Conservation (phyloP, 2,888 invertebrate species). For the Pollenia griseotomentosa region DNA sequence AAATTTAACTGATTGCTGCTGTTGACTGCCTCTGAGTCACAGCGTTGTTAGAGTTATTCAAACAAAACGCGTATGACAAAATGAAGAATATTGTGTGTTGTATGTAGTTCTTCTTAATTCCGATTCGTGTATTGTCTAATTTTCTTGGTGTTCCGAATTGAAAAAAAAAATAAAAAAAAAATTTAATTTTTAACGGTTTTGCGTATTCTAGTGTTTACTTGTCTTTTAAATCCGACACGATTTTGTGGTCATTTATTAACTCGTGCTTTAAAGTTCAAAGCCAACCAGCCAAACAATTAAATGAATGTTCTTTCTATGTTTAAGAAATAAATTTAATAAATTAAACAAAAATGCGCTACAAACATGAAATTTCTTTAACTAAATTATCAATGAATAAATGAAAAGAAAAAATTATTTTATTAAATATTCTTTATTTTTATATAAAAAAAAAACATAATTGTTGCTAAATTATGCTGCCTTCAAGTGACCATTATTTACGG, state of each 20-base stretch:
- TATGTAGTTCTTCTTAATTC: slow-evolving; percentile 28
- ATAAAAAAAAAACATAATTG: not conserved
- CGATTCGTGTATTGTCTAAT: slow-evolving; percentile 43
- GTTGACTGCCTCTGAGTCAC: slow-evolving; percentile 47
- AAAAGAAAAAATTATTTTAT: slow-evolving; percentile 20
- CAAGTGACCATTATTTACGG: slow-evolving; percentile 69
- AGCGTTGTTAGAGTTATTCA: slow-evolving; percentile 31
- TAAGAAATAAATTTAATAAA: slow-evolving; percentile 4
- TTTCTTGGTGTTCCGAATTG: slow-evolving; percentile 11
- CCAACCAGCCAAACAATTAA: not conserved
- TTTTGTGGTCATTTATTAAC: slow-evolving; percentile 63
- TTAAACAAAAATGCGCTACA: slow-evolving; percentile 55
- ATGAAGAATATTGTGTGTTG: slow-evolving; percentile 27
- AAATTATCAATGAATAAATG: slow-evolving; percentile 25
- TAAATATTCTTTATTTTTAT: slow-evolving; percentile 17
- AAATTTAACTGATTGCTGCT: slow-evolving; percentile 48
- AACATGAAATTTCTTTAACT: slow-evolving; percentile 1
- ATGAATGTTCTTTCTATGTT: not conserved
- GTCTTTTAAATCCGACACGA: slow-evolving; percentile 54
- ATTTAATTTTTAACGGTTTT: slow-evolving; percentile 58
- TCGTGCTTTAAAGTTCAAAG: slow-evolving; percentile 55
- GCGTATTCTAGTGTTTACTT: slow-evolving; percentile 6
- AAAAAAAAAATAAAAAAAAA: slow-evolving; percentile 25
- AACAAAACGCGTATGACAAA: slow-evolving; percentile 31
- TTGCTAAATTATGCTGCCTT: slow-evolving; percentile 57